Evolutionary conservation across 2,888 invertebrate species (phyloP).

Genomic region (Lottia gigantea): DNA sequence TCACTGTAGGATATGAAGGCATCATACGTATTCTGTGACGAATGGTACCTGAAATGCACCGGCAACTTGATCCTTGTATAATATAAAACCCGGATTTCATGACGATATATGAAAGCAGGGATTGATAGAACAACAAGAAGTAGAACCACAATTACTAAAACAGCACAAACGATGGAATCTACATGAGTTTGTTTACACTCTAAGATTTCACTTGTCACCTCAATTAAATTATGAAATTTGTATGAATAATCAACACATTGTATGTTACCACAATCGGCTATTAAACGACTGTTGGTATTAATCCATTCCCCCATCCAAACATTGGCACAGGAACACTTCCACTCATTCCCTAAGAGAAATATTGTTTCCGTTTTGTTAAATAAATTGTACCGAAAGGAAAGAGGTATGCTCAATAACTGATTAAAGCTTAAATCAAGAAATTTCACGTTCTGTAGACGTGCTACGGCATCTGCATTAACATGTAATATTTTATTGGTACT

Average conservation of each 20-base stretch:
- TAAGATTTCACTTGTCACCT: not conserved
- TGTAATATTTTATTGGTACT: not conserved
- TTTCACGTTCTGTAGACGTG: not conserved
- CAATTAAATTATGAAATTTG: not conserved
- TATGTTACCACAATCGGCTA: not conserved
- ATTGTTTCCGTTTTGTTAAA: not conserved
- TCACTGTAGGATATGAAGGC: conserved; percentile 1
- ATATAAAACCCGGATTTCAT: not conserved
- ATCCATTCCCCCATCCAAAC: conserved; percentile 2
- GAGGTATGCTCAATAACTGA: not conserved
- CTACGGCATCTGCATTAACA: not conserved
- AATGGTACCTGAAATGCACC: not conserved
- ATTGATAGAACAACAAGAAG: not conserved
- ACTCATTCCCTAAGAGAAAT: not conserved
- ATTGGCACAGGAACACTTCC: conserved; percentile 6
- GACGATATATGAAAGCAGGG: not conserved
- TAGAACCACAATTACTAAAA: not conserved
- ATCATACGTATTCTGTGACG: not conserved
- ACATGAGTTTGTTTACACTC: not conserved
- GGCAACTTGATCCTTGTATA: not conserved
- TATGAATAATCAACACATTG: not conserved
- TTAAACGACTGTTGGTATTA: not conserved
- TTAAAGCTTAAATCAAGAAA: conserved; percentile 1
- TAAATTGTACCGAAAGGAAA: not conserved
- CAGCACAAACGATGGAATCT: not conserved